Base-by-base conservation (phyloP, 2,888 invertebrate genomes). In the Melanostoma scalare region DNA sequence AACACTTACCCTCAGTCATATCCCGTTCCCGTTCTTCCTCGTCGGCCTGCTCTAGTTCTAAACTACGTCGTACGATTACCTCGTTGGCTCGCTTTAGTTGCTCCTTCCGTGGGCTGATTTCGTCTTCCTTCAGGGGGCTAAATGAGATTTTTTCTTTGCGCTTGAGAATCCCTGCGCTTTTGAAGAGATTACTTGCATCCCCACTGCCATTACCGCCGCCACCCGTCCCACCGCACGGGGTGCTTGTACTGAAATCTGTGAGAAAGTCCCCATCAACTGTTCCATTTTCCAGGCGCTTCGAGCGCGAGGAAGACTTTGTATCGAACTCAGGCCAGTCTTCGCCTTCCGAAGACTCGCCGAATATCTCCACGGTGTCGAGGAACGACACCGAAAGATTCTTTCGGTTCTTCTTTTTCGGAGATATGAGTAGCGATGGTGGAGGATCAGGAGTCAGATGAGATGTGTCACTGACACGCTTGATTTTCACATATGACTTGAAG, bases 31-130 rank as follows among this genome's bases (percentile, higher is more conserved):
- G 20, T 20, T 71, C 76, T 9, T 82, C 82, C 0, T 77, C 78
- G 1, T 63, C 61, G 30, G 33, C 44, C 0, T 10, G 52, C 36
- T 48, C 61, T 30, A 67, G 8, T 4, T 73, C 68, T 8, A 65
- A 58, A n/a, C 58, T 77, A 6, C 77, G 63, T 30, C 69, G 82
- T 6, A 78, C 77, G 35, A 82, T 77, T 65, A 86, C 86, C 67
- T 88, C 88, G 30, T 88, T 87, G 8, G 88, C 87, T 75, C 85
- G 60, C 71, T 88, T 88, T 0, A 88, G 72, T 48, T 88, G 86
- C 52, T 88, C 87, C 50, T 87, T 88, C 10, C 87, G 86, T 42
- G 88, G 87, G 68, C 88, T 88, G 6, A 69, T 48, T 31, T 85
- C 85, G 31, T 88, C 87, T 60, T 86, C 87, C 60, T 88, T 88